Conservation (phyloP, 1,140 invertebrate genomes). For the Sminthurinus signatus region DNA sequence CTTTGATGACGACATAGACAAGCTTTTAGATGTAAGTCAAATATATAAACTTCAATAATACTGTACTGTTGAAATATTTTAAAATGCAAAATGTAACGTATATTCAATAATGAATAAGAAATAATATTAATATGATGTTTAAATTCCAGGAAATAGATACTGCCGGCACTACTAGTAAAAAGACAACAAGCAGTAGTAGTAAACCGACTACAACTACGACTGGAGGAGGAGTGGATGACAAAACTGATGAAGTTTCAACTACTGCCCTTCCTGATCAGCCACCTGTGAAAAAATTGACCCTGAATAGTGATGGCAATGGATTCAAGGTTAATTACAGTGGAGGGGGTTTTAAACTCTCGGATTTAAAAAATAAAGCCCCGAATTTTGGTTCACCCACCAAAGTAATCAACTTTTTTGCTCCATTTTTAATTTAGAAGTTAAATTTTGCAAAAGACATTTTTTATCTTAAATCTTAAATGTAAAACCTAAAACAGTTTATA, state of each 20-base stretch:
- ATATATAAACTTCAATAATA: background rate
- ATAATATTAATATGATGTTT: background rate
- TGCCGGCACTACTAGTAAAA: no score
- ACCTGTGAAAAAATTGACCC: background rate
- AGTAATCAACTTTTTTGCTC: background rate
- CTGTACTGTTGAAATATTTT: background rate
- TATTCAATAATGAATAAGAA: background rate
- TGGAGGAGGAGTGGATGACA: background rate
- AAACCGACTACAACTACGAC: background rate
- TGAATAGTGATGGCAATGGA: slow-evolving; percentile 11
- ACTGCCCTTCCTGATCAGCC: background rate
- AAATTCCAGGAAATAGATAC: slow-evolving; percentile 1
- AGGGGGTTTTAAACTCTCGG: slow-evolving; percentile 11
- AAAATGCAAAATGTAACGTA: background rate
- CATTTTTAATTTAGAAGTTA: background rate
- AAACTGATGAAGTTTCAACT: background rate
- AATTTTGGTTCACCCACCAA: background rate
- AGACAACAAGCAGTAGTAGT: background rate
- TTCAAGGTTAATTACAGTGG: slow-evolving; percentile 4
- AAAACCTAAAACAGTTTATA: background rate
- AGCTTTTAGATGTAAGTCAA: slow-evolving; percentile 10
- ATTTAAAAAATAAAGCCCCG: background rate
- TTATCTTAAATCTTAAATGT: background rate
- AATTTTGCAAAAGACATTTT: background rate
- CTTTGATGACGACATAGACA: slow-evolving; percentile 10